phyloP scores from a whole-genome alignment of 2,797 vertebrate species.

The Ctenosaura bakeri region DNA sequence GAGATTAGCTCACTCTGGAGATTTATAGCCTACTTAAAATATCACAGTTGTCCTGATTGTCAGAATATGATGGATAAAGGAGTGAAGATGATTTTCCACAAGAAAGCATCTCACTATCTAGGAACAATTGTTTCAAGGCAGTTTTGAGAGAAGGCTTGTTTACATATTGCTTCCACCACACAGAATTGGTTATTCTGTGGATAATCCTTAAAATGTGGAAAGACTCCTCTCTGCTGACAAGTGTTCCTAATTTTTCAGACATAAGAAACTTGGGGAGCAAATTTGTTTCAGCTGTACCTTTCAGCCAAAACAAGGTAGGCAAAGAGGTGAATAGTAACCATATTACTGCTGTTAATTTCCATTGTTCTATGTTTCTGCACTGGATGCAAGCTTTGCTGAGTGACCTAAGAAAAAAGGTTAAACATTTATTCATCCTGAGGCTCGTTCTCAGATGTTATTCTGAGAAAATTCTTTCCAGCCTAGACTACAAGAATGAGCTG shows the following conservation, averaged over 20 bases:
- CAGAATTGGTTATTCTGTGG: not conserved
- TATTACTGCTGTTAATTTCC: no score
- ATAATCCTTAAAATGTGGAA: not conserved
- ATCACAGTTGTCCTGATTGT: not conserved
- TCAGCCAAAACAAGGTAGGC: no score
- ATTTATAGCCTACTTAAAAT: rapidly evolving
- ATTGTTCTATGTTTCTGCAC: no score
- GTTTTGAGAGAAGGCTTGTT: not conserved
- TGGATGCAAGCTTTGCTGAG: no score
- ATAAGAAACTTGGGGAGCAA: not conserved
- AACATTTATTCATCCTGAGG: no score
- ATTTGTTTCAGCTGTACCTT: no score
- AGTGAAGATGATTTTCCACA: not conserved
- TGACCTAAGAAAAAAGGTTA: no score
- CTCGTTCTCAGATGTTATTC: not conserved
- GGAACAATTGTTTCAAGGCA: not conserved
- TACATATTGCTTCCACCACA: not conserved
- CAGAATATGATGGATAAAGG: not conserved
- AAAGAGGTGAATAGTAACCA: no score
- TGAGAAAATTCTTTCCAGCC: not conserved
- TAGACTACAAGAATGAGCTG: not conserved
- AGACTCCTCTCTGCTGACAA: not conserved
- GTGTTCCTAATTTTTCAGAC: not conserved
- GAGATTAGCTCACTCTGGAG: not conserved
- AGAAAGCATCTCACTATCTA: not conserved